Percentiles rank a stretch among this genome's conserved stretches.
These are phyloP conservation scores for Agrotis segetum DNA, from an alignment of 2,888 invertebrate genomes.

Conservation along the genomic window DNA sequence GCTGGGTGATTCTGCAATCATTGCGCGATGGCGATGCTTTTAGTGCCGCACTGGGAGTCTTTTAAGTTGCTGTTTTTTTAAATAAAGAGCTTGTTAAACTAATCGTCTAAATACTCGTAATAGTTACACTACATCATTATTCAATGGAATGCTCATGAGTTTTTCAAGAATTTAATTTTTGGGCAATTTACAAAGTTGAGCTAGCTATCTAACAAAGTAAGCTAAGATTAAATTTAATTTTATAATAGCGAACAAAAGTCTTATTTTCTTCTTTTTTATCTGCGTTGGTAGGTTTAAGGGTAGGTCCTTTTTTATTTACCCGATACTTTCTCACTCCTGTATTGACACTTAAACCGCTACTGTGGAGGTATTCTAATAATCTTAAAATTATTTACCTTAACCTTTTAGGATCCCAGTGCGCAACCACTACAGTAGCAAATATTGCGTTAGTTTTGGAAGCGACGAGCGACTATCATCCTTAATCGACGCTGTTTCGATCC, in stretches of 20 bases:
- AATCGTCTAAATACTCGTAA: background rate
- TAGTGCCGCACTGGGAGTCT: conserved; percentile 19
- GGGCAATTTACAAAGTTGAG: no score
- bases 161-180: no score
- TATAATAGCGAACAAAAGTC: no score
- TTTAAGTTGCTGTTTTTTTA: background rate
- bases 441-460: conserved; percentile 11
- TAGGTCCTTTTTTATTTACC: no score
- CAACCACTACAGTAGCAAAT: background rate
- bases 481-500: conserved; percentile 16
- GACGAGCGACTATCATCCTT: conserved; percentile 27
- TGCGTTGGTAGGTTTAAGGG: no score
- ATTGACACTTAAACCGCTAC: no score
- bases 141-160: no score
- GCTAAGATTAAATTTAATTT: background rate
- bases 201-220: no score
- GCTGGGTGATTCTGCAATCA: conserved; percentile 42
- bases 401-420: conserved; percentile 13
- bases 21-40: conserved; percentile 24
- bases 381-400: background rate
- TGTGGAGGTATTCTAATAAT: no score
- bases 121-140: background rate
- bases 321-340: no score
- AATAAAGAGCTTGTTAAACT: background rate
- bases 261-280: no score